Conservation (phyloP, 2,797 vertebrate genomes). For the Florisuga fusca region DNA sequence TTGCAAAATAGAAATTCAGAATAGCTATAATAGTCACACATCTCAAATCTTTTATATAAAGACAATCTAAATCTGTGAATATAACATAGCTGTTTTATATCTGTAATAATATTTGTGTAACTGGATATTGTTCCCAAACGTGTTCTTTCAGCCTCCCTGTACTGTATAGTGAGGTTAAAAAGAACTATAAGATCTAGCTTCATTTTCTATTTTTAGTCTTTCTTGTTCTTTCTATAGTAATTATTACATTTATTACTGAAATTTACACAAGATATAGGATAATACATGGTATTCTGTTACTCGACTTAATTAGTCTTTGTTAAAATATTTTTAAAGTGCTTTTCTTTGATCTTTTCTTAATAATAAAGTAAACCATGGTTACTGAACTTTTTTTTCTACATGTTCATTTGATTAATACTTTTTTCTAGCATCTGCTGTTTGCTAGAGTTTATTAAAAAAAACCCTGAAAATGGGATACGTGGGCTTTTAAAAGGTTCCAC, state of each 20-base stretch:
- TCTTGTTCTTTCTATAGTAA: neutral
- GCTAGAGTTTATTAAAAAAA: neutral
- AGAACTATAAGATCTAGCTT: neutral
- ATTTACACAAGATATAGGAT: neutral
- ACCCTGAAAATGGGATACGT: neutral
- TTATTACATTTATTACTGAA: neutral
- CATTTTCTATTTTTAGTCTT: neutral
- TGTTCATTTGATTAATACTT: neutral
- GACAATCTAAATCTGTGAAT: neutral
- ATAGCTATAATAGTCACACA: neutral
- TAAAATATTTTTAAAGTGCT: neutral
- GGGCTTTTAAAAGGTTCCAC: slow-evolving; percentile 40
- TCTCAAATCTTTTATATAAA: neutral
- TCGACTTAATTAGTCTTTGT: neutral
- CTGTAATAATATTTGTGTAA: neutral
- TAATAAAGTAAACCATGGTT: neutral
- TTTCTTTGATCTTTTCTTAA: neutral
- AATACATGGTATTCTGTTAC: neutral
- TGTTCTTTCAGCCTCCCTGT: neutral
- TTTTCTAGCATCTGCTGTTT: neutral
- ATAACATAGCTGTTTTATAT: neutral
- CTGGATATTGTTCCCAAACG: neutral
- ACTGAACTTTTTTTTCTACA: neutral
- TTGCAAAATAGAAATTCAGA: neutral
- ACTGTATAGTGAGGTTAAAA: neutral